Evolutionary conservation across 2,888 invertebrate genomes (phyloP), one percentile per base, ranked within the genome.

Genomic region (Ennomos erosarius): DNA sequence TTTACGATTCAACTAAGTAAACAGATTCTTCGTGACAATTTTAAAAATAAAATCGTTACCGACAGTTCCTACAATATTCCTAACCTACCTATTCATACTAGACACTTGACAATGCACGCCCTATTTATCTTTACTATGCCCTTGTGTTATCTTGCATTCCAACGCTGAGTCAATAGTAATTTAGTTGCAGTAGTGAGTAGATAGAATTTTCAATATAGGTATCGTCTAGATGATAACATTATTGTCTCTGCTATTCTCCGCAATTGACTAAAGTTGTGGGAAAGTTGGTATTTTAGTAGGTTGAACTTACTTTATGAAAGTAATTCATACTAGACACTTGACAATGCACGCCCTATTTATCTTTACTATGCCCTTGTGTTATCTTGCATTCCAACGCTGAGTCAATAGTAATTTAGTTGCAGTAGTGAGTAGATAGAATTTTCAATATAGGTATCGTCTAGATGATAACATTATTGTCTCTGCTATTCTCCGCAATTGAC

Each of bases 201-300:
- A 79, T 79, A 78, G 79, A 76, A 84, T 81, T 84, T 78, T 80
- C 82, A 80, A 78, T 80, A 26, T 76, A 74, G 16, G n/a, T n/a
- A n/a, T n/a, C n/a, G n/a, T n/a, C 71, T 63, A 39, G 52, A 49
- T 59, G 72, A 75, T 81, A 81, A 76, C 69, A 76, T 74, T 76
- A 76, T 79, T 73, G 52, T 67, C 62, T 70, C 46, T 76, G 76
- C 68, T 73, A 81, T 77, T 78, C 75, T 67, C 67, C 62, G 74
- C 69, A 78, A 81, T 80, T 81, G n/a, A 78, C 73, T 79, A 84
- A 81, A 83, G 82, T 73, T n/a, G n/a, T n/a, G n/a, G n/a, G n/a
- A n/a, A n/a, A n/a, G n/a, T n/a, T n/a, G n/a, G n/a, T n/a, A n/a
- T n/a, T n/a, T n/a, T n/a, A n/a, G n/a, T n/a, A n/a, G n/a, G n/a